phyloP scores from a whole-genome alignment of 2,888 invertebrate genomes.

The Imbricaverruca yamaguchii region DNA sequence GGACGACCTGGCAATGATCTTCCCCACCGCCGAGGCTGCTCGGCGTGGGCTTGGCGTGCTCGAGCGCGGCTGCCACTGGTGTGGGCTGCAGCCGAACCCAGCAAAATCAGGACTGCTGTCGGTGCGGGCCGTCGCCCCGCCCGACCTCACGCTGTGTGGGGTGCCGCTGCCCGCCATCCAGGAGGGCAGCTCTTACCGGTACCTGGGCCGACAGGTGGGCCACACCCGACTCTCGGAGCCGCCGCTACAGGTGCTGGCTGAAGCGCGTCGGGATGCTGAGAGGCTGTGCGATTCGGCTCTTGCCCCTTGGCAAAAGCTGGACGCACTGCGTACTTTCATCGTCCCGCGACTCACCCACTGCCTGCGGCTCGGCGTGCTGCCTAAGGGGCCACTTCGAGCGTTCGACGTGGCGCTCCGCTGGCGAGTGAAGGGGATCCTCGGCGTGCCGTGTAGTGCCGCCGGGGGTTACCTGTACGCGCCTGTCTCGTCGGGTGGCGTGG shows the following conservation, averaged over 20 bases:
- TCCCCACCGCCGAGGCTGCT: neutral
- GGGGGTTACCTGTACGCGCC: too few relatives aligned
- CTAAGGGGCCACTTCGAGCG: neutral
- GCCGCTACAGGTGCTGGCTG: neutral
- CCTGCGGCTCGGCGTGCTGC: neutral
- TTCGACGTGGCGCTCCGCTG: neutral
- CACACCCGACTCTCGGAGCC: neutral
- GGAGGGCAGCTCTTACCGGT: neutral
- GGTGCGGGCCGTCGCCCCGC: neutral
- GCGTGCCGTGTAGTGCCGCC: too few relatives aligned
- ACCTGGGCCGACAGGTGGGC: neutral
- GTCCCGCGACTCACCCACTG: neutral
- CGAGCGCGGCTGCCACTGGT: neutral
- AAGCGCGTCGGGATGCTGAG: neutral
- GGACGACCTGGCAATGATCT: neutral
- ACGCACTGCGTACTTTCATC: neutral
- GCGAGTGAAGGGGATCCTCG: neutral
- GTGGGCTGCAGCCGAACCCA: neutral
- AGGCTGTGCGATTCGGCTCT: neutral
- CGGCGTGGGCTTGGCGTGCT: neutral
- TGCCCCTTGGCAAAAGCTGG: neutral
- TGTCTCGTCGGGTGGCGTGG: too few relatives aligned
- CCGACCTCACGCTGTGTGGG: neutral
- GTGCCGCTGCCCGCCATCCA: neutral
- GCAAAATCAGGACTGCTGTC: neutral